Evolutionary conservation across 2,113 vertebrate species (phyloP).

Genomic region (Barbus barbus): DNA sequence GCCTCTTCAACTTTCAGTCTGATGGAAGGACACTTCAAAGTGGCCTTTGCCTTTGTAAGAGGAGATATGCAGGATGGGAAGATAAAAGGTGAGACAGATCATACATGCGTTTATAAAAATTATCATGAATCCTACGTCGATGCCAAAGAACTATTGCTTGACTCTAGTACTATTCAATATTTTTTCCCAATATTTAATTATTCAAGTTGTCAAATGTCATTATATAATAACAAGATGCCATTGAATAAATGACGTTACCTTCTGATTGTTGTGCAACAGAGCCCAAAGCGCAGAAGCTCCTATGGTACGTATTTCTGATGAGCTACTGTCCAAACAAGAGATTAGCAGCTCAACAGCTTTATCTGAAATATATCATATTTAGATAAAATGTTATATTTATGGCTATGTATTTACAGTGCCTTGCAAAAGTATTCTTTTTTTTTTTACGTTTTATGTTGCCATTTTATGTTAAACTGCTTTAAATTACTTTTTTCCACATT

Average conservation of each 20-base stretch:
- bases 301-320: slow-evolving; percentile 74
- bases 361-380: slow-evolving; percentile 70
- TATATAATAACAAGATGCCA: neutral
- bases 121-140: neutral
- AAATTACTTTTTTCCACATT: no score
- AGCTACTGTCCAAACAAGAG: slow-evolving; percentile 82
- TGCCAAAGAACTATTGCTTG: neutral
- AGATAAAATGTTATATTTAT: no score
- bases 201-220: no score
- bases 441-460: no score
- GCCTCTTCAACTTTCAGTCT: slow-evolving; percentile 87
- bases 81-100: neutral
- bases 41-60: slow-evolving; percentile 85
- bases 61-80: slow-evolving; percentile 52
- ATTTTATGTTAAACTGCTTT: no score
- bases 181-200: no score
- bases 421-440: no score
- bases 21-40: slow-evolving; percentile 88
- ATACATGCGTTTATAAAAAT: neutral
- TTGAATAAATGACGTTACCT: slow-evolving; percentile 73
- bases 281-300: slow-evolving; percentile 93
- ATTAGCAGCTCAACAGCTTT: slow-evolving; percentile 80
- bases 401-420: no score
- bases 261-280: slow-evolving; percentile 89
- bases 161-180: neutral